Conservation (phyloP, 30 jellyfish, hydroid and myxozoan species). For the Turritopsis dohrnii region DNA sequence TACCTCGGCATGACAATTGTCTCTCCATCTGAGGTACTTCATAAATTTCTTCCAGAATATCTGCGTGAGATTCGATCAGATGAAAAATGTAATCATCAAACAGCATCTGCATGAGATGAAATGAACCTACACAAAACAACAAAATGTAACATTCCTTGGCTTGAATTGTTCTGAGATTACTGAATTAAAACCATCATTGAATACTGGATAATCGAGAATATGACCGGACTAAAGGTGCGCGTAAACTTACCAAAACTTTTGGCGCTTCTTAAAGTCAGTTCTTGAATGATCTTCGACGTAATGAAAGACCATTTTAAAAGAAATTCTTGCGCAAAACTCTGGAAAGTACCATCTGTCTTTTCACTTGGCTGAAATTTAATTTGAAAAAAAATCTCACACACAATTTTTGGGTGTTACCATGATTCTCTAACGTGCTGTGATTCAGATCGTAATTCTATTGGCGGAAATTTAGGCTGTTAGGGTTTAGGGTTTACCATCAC, state of each 20-base stretch:
- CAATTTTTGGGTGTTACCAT: too few relatives aligned
- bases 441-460: too few relatives aligned
- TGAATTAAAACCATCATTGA: too few relatives aligned
- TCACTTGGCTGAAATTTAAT: conserved; percentile 86
- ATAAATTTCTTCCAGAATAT: conserved; percentile 43
- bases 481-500: too few relatives aligned
- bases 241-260: conserved; percentile 89
- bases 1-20: conserved; percentile 13
- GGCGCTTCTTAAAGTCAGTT: conserved; percentile 92
- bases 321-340: conserved; percentile 79
- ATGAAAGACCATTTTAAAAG: conserved; percentile 87
- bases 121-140: conserved; percentile 66
- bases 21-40: neutral
- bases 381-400: too few relatives aligned
- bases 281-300: conserved; percentile 84
- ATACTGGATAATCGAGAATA: too few relatives aligned
- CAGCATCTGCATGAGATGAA: conserved; percentile 86
- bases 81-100: conserved; percentile 86
- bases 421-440: too few relatives aligned
- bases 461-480: too few relatives aligned
- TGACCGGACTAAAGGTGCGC: too few relatives aligned
- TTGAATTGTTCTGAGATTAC: neutral
- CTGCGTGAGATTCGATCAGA: conserved; percentile 88
- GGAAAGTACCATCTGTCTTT: conserved; percentile 63
- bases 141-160: neutral